A percentile compares a stretch with the other conserved stretches of the same genome.
These are phyloP conservation scores for Prunella strophiata DNA, from an alignment of 2,797 vertebrate genomes.

Conservation along the genomic window DNA sequence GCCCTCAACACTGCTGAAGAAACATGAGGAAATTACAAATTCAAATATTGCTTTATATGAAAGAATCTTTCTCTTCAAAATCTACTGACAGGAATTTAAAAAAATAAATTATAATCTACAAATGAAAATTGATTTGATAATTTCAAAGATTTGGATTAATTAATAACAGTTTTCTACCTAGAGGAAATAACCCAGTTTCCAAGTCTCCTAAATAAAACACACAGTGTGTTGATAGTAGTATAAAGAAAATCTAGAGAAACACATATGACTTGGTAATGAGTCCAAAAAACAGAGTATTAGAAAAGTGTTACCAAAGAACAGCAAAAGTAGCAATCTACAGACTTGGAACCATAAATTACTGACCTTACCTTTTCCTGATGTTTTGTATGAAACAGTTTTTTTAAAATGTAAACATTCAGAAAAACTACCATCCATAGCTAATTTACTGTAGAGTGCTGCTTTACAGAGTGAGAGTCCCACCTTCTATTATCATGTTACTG, in stretches of 20 bases:
- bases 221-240: not conserved
- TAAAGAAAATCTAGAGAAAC: not conserved
- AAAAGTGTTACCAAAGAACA: not conserved
- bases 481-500: not conserved
- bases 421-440: not conserved
- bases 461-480: not conserved
- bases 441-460: not conserved
- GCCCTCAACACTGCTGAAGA: not conserved
- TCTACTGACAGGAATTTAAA: not conserved
- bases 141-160: not conserved
- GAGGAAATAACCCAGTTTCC: not conserved
- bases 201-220: not conserved
- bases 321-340: not conserved
- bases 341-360: not conserved
- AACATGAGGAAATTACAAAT: not conserved
- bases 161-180: not conserved
- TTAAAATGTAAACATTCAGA: not conserved
- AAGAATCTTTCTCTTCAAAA: not conserved
- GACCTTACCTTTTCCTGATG: not conserved
- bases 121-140: not conserved
- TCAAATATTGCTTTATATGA: not conserved
- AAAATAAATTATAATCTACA: not conserved
- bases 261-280: not conserved
- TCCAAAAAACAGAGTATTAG: not conserved
- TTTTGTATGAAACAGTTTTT: not conserved